Conservation (phyloP, 2,113 vertebrate genomes). For the Callospermophilus lateralis region DNA sequence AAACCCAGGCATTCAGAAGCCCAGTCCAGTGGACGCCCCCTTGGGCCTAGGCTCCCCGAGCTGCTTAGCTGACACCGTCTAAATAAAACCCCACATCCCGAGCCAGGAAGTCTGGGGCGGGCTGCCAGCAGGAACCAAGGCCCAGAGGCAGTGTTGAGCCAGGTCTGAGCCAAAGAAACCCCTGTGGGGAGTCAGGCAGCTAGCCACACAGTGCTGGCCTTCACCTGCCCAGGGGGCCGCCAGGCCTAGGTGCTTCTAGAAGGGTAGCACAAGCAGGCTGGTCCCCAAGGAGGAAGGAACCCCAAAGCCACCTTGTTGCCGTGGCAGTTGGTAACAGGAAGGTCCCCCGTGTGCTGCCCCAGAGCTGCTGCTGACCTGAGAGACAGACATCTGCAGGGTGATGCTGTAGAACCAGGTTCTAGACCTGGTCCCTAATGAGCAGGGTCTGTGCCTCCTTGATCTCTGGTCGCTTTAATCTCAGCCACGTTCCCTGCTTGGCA, state of each 20-base stretch:
- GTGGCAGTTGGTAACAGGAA: accelerated
- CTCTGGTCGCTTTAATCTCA: neutral
- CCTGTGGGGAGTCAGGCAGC: slow-evolving; percentile 18
- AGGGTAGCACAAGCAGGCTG: slow-evolving; percentile 23
- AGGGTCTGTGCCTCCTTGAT: neutral
- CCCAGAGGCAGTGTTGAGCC: slow-evolving; percentile 71
- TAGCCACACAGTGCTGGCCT: slow-evolving; percentile 37
- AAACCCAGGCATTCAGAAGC: slow-evolving; percentile 70
- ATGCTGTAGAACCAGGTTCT: neutral
- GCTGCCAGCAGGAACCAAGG: slow-evolving; percentile 80
- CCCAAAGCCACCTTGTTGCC: neutral
- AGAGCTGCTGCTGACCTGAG: neutral
- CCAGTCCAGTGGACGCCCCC: slow-evolving; percentile 73
- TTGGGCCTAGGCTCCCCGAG: slow-evolving; percentile 79
- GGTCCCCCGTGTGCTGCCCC: neutral
- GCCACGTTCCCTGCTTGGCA: no score
- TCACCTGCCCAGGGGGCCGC: neutral
- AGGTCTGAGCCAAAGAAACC: slow-evolving; percentile 66
- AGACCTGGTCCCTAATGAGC: neutral
- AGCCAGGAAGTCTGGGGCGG: slow-evolving; percentile 86
- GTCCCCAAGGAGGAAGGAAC: slow-evolving; percentile 50
- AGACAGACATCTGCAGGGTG: accelerated
- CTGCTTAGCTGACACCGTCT: slow-evolving; percentile 85
- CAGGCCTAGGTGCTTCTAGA: neutral
- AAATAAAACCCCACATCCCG: slow-evolving; percentile 83